Evolutionary conservation across 2,797 vertebrate species (phyloP).

Genomic region (Hybognathus amarus): DNA sequence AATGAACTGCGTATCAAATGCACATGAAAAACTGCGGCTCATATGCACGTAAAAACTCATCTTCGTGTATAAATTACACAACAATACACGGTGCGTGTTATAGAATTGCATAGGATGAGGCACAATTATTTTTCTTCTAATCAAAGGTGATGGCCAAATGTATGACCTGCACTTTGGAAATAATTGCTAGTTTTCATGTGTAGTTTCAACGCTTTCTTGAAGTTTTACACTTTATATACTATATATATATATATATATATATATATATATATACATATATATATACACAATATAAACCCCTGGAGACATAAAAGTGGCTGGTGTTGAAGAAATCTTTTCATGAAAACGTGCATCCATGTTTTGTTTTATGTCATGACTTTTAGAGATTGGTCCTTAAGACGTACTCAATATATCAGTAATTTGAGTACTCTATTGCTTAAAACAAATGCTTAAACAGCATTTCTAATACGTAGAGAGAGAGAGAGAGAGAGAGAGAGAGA

Average conservation of each 20-base stretch:
- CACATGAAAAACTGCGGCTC: too few species aligned
- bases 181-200: not conserved
- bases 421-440: not conserved
- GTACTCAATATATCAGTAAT: not conserved
- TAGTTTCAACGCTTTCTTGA: too few species aligned
- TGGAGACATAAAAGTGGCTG: not conserved
- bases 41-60: too few species aligned
- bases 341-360: not conserved
- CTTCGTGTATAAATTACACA: too few species aligned
- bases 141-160: not conserved
- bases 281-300: too few species aligned
- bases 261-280: too few species aligned
- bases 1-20: too few species aligned
- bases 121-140: not conserved
- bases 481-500: not conserved
- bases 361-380: not conserved
- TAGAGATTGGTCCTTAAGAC: not conserved
- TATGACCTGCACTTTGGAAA: not conserved
- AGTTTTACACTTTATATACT: too few species aligned
- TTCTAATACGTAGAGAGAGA: too few species aligned
- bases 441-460: conserved; percentile 30
- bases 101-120: not conserved
- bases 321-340: not conserved
- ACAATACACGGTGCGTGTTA: too few species aligned
- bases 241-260: too few species aligned